Conservation (phyloP, 2,113 vertebrate species). For the Vidua chalybeata region DNA sequence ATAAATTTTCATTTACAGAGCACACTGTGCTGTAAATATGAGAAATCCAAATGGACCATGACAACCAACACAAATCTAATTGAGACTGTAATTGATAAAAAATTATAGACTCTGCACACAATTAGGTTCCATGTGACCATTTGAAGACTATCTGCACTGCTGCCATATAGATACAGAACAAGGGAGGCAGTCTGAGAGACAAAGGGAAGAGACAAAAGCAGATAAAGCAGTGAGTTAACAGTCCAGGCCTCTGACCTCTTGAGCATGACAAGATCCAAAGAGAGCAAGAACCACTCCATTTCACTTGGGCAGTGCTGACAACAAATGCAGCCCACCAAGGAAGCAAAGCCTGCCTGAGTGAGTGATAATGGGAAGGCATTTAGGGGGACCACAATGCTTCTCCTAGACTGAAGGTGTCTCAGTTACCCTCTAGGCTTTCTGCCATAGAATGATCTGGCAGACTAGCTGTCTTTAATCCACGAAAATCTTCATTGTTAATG, state of each 20-base stretch:
- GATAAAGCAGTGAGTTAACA: neutral
- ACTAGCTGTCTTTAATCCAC: neutral
- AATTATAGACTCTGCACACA: neutral
- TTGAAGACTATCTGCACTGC: neutral
- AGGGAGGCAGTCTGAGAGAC: neutral
- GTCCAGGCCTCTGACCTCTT: neutral
- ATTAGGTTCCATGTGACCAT: neutral
- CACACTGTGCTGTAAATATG: neutral
- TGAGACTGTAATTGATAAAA: neutral
- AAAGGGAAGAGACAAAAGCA: neutral
- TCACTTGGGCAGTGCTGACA: neutral
- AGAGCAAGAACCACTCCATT: neutral
- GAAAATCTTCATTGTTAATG: neutral
- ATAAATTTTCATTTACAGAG: neutral
- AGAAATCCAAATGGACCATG: neutral
- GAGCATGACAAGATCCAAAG: neutral
- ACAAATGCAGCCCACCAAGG: neutral
- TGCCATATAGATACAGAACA: neutral
- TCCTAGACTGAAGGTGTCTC: neutral
- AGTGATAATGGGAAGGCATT: neutral
- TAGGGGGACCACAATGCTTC: neutral
- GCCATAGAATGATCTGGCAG: neutral
- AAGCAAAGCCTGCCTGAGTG: neutral
- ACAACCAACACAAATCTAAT: neutral
- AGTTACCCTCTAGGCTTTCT: neutral